Evolutionary conservation across 2,797 vertebrate genomes (phyloP), one percentile per base, ranked within the genome.

Genomic region (Chaenodraco wilsoni): DNA sequence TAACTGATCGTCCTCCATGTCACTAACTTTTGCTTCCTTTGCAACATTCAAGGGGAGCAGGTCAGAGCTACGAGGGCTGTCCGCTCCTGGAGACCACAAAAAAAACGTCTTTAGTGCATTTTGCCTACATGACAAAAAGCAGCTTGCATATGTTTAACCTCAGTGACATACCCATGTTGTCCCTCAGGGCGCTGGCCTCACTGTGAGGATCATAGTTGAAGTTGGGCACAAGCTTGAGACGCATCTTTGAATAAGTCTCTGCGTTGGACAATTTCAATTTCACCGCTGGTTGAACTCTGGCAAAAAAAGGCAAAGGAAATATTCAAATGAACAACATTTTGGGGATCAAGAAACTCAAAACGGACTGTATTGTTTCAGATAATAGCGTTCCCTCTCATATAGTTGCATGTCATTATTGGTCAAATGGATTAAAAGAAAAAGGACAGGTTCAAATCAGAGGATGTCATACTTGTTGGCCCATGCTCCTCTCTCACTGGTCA

Each of bases 181-280:
- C 98, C 1, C 98, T 91, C 0, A 95, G 93, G 17, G 98, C 98
- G 0, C 98, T 99, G 88, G 98, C 97, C 74, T 99, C 98, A 46
- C 64, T 51, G 83, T 99, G 97, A 5, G 94, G 74, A 84, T 97
- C 96, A 0, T 96, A 96, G 79, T 94, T 94, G 84, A 96, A 94
- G 92, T 99, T 98, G 81, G 97, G 97, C 37, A 99, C 96, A 59
- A 99, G 92, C 86, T 99, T 99, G 51, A 98, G 93, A 43, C 98
- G 95, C 98, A 99, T 99, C 58, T 98, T 94, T 3, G 98, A 99
- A 81, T 98, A 99, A 0, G 97, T 99, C 92, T 99, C 98, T 0
- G 96, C 97, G 0, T 85, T 95, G 0, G 98, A 98, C 67, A 99
- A 72, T 79, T 97, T 99, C 96, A 96, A 96, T 61, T 88, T 96